These are phyloP conservation scores for Strigamia maritima DNA, from an alignment of 2,888 invertebrate genomes.

Conservation along the genomic window DNA sequence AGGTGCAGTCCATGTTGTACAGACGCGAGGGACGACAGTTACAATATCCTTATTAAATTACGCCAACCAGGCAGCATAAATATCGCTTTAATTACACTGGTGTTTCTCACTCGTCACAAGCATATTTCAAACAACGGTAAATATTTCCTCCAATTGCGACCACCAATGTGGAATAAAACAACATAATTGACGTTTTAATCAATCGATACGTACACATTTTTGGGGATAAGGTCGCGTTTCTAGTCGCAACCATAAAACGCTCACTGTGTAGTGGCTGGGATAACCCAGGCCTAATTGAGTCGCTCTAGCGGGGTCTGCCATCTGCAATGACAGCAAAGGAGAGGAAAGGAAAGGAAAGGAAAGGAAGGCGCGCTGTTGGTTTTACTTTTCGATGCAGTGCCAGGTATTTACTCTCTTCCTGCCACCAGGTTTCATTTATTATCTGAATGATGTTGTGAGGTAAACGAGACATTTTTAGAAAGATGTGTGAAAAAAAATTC, in stretches of 20 bases:
- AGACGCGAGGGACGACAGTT: neutral
- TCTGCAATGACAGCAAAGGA: neutral
- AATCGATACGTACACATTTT: conserved; percentile 23
- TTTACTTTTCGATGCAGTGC: neutral
- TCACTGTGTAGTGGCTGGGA: neutral
- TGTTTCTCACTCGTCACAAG: neutral
- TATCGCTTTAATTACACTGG: neutral
- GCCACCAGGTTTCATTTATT: neutral
- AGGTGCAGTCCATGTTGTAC: neutral
- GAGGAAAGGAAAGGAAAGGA: neutral
- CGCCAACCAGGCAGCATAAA: neutral
- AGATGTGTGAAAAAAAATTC: too few relatives aligned
- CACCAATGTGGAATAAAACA: neutral
- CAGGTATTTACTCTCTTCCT: neutral
- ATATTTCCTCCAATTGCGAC: neutral
- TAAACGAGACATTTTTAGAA: neutral
- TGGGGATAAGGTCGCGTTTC: neutral
- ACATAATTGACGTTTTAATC: conserved; percentile 19
- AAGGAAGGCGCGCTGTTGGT: neutral
- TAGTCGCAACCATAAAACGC: conserved; percentile 4
- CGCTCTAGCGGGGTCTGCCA: neutral
- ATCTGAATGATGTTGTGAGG: neutral
- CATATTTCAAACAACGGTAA: neutral
- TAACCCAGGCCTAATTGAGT: conserved; percentile 19
- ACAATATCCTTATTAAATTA: conserved; percentile 20